These are phyloP conservation scores for Aphelenchoides bicaudatus DNA, from an alignment of 2,888 invertebrate genomes.

Conservation along the genomic window DNA sequence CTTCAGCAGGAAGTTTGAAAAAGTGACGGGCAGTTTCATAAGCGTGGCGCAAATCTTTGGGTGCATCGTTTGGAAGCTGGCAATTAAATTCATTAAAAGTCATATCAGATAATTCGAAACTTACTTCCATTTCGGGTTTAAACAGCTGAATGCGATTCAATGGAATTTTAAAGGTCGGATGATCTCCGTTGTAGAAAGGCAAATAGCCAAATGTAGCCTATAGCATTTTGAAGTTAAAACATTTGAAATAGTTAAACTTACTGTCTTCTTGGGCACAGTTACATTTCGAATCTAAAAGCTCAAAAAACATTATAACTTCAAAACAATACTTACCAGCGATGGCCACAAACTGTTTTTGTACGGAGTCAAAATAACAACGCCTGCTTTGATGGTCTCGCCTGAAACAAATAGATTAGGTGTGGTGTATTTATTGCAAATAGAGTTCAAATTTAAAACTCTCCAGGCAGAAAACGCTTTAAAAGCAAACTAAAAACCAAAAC, in stretches of 20 bases:
- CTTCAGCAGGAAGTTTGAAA: neutral
- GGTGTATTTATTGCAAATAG: no score
- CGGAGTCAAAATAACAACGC: neutral
- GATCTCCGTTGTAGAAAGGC: neutral
- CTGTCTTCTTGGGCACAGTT: no score
- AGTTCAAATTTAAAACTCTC: no score
- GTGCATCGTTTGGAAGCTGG: neutral
- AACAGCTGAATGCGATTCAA: neutral
- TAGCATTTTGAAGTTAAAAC: no score
- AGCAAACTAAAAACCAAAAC: no score
- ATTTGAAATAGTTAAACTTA: no score
- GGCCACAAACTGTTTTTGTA: slow-evolving; percentile 7
- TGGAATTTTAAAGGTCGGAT: slow-evolving; percentile 2
- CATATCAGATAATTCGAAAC: neutral
- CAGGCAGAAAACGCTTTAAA: no score
- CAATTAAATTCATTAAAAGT: neutral
- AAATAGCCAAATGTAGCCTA: neutral
- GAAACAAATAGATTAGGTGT: no score
- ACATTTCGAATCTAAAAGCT: no score
- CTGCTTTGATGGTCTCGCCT: neutral
- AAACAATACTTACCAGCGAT: slow-evolving; percentile 7
- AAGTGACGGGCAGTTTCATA: neutral
- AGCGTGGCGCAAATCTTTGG: neutral
- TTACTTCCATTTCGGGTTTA: slow-evolving; percentile 6
- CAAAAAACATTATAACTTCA: no score